Base-by-base conservation (phyloP, 2,888 invertebrate genomes). In the Pseudolycoriella hygida region DNA sequence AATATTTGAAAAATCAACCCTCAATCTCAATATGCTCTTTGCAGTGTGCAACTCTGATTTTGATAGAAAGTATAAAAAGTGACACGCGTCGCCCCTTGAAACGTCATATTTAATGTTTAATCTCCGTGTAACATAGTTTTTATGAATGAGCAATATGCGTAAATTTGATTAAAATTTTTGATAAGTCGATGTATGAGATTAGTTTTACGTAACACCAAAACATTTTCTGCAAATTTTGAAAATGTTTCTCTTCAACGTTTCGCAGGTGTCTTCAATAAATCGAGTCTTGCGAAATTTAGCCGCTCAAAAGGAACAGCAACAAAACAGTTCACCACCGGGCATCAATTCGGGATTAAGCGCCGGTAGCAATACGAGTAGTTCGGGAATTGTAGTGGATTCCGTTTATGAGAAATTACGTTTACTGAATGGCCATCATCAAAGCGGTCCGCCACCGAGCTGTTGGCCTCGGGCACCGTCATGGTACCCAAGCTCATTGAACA, bases 191-290 rank as follows among this genome's bases (percentile, higher is more conserved):
- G 8, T 25, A n/a, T n/a, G n/a, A n/a, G n/a, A n/a, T 25, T 25
- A 25, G 25, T 6, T 6, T 25, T 6, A 25, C 8, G 25, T 6
- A 25, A 25, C 25, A 25, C 5, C 25, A 25, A 25, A 25, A 8
- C 25, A 25, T 25, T 25, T 25, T 25, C 25, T 25, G 25, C 8
- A 25, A 25, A 25, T 25, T 25, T 8, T 25, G 4, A 4, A 25
- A 4, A 6, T 25, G 25, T 25, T 25, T 25, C 8, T n/a, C n/a
- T n/a, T n/a, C n/a, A n/a, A n/a, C n/a, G n/a, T n/a, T n/a, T n/a
- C n/a, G n/a, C 74, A 94, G 93, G 93, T 94, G 53, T 94, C 94
- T 49, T 94, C 93, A 59, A 97, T 97, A 67, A 97, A 97, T 73
- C 82, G 97, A 55, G 97, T 97, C 49, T 74, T 97, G 48, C 73